These are phyloP conservation scores for Caenorhabditis latens DNA, from an alignment of 1,140 invertebrate species.

Conservation along the genomic window DNA sequence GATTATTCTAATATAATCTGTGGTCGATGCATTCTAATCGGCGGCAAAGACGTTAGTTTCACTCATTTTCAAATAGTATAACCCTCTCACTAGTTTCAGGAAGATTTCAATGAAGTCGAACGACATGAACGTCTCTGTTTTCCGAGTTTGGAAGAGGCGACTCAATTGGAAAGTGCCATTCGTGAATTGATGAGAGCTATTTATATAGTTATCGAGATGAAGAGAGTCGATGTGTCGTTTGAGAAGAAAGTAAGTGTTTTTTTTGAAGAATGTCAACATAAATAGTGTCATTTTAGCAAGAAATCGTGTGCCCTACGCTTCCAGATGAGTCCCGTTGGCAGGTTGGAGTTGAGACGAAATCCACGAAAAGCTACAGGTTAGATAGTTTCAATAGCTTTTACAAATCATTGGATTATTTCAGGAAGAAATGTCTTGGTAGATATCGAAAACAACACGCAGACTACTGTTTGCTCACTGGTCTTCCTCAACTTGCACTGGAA, in stretches of 20 bases:
- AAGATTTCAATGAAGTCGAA: constrained; percentile 24
- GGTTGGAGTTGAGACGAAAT: constrained; percentile 73
- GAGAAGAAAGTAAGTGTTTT: constrained; percentile 68
- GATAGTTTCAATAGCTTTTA: constrained; percentile 6
- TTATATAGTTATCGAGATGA: constrained; percentile 74
- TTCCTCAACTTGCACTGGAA: constrained; percentile 72
- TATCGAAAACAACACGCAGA: constrained; percentile 75
- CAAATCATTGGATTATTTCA: constrained; percentile 20
- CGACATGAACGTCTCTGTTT: constrained; percentile 66
- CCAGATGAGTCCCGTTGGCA: constrained; percentile 74
- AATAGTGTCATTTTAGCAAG: constrained; percentile 32
- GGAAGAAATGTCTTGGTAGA: constrained; percentile 75
- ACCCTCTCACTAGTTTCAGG: constrained; percentile 20
- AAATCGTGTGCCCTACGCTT: constrained; percentile 69
- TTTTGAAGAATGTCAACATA: neutral
- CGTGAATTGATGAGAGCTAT: constrained; percentile 73
- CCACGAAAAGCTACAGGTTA: constrained; percentile 70
- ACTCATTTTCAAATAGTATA: neutral
- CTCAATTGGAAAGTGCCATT: constrained; percentile 71
- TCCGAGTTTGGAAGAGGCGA: constrained; percentile 65
- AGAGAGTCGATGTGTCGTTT: constrained; percentile 71
- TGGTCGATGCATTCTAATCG: constrained; percentile 71
- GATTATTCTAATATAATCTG: constrained; percentile 69
- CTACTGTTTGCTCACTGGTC: constrained; percentile 73
- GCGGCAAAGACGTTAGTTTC: constrained; percentile 63